These are phyloP conservation scores for Dione vanillae DNA, from an alignment of 2,888 invertebrate species.

Conservation along the genomic window DNA sequence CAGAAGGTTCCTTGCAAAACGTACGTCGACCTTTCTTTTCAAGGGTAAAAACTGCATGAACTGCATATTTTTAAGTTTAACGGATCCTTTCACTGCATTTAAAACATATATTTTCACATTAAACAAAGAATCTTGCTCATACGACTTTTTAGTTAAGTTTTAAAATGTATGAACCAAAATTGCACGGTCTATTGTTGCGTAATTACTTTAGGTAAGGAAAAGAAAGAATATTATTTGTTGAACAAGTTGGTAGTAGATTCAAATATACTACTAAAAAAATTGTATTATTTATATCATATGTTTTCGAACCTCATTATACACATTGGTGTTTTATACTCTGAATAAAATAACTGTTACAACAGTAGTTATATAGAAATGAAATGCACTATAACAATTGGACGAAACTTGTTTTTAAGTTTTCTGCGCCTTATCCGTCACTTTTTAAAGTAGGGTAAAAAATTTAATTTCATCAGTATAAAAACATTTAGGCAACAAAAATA, in stretches of 20 bases:
- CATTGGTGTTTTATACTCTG: too few species aligned
- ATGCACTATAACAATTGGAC: not conserved
- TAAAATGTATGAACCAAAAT: too few species aligned
- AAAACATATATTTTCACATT: not conserved
- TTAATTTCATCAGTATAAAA: slow-evolving; percentile 8
- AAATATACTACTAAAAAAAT: too few species aligned
- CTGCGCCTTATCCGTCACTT: not conserved
- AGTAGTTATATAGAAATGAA: not conserved
- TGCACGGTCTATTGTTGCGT: too few species aligned
- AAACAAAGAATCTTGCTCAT: not conserved
- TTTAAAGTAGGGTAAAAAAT: not conserved
- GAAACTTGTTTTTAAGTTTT: slow-evolving; percentile 7
- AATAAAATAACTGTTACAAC: too few species aligned
- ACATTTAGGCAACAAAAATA: not conserved
- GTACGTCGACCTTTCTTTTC: slow-evolving; percentile 20
- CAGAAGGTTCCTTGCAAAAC: not conserved
- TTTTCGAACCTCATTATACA: too few species aligned
- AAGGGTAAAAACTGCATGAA: slow-evolving; percentile 4
- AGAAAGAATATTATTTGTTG: too few species aligned
- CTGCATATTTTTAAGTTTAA: not conserved
- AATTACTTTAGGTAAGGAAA: too few species aligned
- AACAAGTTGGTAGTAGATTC: too few species aligned
- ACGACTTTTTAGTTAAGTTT: too few species aligned
- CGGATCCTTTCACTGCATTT: not conserved
- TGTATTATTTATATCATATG: too few species aligned